Conservation (phyloP, 64 coral and sea anemone genomes). For the Stichodactyla mertensii region DNA sequence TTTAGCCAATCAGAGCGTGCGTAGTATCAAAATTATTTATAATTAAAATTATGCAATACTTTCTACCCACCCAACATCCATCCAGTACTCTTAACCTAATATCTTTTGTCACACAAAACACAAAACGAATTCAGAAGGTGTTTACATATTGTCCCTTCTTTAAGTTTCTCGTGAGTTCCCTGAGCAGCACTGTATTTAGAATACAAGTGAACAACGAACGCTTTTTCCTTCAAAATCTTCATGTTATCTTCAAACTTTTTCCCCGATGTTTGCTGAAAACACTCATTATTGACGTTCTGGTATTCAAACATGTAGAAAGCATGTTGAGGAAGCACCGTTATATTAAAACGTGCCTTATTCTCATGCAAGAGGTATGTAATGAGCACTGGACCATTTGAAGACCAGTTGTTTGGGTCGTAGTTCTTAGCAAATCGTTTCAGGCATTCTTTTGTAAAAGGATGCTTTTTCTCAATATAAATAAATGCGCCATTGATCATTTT, state of each 20-base stretch:
- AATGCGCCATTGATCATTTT: neutral
- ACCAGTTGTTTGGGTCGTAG: constrained; percentile 8
- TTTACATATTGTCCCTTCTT: constrained; percentile 31
- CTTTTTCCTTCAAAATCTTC: neutral
- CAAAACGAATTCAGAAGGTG: constrained; percentile 22
- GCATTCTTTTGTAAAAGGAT: neutral
- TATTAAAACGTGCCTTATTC: neutral
- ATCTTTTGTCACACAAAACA: neutral
- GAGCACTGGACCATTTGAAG: constrained; percentile 23
- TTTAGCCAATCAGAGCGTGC: too few relatives aligned
- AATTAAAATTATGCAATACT: too few relatives aligned
- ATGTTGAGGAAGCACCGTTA: neutral
- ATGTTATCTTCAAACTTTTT: neutral
- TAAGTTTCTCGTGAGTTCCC: constrained; percentile 12
- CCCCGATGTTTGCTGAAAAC: constrained; percentile 31
- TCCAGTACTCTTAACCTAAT: too few relatives aligned
- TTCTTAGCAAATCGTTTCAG: constrained; percentile 8
- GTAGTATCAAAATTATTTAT: too few relatives aligned
- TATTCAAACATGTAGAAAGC: constrained; percentile 36
- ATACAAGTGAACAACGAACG: constrained; percentile 24
- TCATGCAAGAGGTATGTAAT: neutral
- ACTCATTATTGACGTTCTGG: neutral
- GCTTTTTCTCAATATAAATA: constrained; percentile 18
- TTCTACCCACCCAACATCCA: too few relatives aligned
- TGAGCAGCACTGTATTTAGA: constrained; percentile 7